These are phyloP conservation scores for Leptinotarsa undecemlineata DNA, from an alignment of 1,140 invertebrate species.

Conservation along the genomic window DNA sequence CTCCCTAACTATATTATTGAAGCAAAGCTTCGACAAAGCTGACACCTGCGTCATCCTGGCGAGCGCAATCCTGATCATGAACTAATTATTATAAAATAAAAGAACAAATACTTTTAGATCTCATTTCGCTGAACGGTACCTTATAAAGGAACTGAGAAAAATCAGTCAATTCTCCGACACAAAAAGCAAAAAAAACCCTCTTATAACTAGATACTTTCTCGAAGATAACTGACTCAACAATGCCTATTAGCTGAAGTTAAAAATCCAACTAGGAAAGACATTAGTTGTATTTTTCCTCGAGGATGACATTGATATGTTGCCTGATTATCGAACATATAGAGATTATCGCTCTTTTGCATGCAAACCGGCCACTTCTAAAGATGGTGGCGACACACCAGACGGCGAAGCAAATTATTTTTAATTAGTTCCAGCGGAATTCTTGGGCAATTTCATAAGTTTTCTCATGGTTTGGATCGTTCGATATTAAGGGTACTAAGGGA, in stretches of 20 bases:
- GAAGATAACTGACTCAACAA: slow-evolving; percentile 3
- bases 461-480: too few relatives aligned
- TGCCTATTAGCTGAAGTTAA: slow-evolving; percentile 5
- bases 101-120: too few relatives aligned
- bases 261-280: slow-evolving; percentile 3
- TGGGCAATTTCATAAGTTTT: too few relatives aligned
- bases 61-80: too few relatives aligned
- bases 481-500: too few relatives aligned
- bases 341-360: slow-evolving; percentile 7
- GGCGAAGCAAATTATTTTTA: slow-evolving; percentile 2
- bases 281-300: not conserved
- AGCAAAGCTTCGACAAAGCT: too few relatives aligned
- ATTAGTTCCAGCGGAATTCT: not conserved
- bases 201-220: slow-evolving; percentile 3
- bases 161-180: not conserved
- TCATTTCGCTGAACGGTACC: not conserved
- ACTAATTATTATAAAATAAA: too few relatives aligned
- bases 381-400: slow-evolving; percentile 1
- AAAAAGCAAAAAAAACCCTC: not conserved
- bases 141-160: not conserved
- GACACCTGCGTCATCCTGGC: too few relatives aligned
- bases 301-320: slow-evolving; percentile 7
- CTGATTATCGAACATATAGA: slow-evolving; percentile 3
- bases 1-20: too few relatives aligned
- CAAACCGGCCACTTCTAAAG: slow-evolving; percentile 7